Percentiles rank a stretch among this genome's conserved stretches.
Conservation (phyloP, 2,113 vertebrate species). For the Gavialis gangeticus region DNA sequence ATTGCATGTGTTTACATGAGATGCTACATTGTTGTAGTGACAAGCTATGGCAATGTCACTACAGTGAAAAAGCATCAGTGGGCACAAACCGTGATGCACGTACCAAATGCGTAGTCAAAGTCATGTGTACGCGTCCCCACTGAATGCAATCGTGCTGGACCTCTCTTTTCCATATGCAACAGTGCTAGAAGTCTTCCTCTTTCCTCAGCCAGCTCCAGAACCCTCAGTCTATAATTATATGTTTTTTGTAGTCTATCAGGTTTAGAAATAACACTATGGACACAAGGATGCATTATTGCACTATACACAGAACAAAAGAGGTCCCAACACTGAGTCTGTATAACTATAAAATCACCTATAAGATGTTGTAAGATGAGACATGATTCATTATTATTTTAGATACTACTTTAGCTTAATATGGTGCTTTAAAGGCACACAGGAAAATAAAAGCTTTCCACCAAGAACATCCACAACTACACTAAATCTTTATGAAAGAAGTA, state of each 20-base stretch:
- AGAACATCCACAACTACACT: background rate
- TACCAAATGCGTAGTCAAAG: too few relatives aligned
- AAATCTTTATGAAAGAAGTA: background rate
- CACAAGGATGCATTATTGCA: background rate
- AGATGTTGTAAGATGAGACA: rapidly evolving
- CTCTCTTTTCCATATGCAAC: slow-evolving; percentile 23
- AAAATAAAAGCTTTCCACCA: background rate
- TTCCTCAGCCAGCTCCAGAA: background rate
- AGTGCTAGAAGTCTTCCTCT: background rate
- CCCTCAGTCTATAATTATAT: too few relatives aligned
- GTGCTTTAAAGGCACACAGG: slow-evolving; percentile 7
- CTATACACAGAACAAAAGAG: background rate
- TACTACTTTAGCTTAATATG: background rate
- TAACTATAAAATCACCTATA: background rate
- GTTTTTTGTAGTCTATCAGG: background rate
- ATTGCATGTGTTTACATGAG: background rate
- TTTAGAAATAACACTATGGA: background rate
- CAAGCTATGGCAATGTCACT: too few relatives aligned
- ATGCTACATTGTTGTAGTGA: too few relatives aligned
- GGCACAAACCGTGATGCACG: too few relatives aligned
- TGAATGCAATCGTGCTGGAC: background rate
- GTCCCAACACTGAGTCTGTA: background rate
- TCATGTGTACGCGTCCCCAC: too few relatives aligned
- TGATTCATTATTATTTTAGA: background rate
- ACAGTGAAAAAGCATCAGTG: too few relatives aligned